These are phyloP conservation scores for Unio delphinus DNA, from an alignment of 2,888 invertebrate genomes.

Conservation along the genomic window DNA sequence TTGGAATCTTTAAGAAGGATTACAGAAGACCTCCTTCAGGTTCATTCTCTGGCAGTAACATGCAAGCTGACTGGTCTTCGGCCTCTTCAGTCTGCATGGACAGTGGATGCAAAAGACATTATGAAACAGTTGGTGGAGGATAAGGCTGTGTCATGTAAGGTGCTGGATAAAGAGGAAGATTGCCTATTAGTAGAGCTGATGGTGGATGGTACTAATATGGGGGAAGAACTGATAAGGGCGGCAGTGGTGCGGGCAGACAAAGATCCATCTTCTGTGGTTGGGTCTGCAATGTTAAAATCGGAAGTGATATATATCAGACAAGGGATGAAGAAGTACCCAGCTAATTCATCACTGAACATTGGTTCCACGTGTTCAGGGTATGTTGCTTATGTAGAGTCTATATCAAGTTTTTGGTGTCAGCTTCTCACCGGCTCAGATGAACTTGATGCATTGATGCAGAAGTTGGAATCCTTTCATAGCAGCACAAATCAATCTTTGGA, in stretches of 20 bases:
- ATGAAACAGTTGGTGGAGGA: slow-evolving; percentile 52
- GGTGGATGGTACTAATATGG: slow-evolving; percentile 40
- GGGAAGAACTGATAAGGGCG: slow-evolving; percentile 43
- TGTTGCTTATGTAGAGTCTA: slow-evolving; percentile 46
- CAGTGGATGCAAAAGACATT: slow-evolving; percentile 46
- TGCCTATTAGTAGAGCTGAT: slow-evolving; percentile 35
- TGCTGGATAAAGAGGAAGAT: slow-evolving; percentile 28
- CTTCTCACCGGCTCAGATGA: slow-evolving; percentile 21
- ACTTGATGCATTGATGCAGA: slow-evolving; percentile 44
- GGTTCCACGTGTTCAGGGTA: slow-evolving; percentile 34
- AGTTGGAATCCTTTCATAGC: slow-evolving; percentile 38
- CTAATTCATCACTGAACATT: slow-evolving; percentile 5
- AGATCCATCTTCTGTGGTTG: slow-evolving; percentile 9
- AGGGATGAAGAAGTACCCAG: slow-evolving; percentile 12
- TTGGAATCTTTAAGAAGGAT: slow-evolving; percentile 34
- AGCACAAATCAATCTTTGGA: slow-evolving; percentile 13
- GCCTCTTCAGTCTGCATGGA: slow-evolving; percentile 44
- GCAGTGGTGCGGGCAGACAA: slow-evolving; percentile 40
- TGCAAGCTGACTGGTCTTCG: slow-evolving; percentile 49
- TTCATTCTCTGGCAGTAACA: slow-evolving; percentile 43
- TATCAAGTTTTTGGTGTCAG: slow-evolving; percentile 57
- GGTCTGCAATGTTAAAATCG: background rate
- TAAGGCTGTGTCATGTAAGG: slow-evolving; percentile 42
- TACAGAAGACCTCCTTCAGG: slow-evolving; percentile 29
- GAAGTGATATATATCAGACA: background rate